A percentile compares a stretch with the other conserved stretches of the same genome.
Conservation (phyloP, 2,888 invertebrate genomes). For the Drosophila subsilvestris region DNA sequence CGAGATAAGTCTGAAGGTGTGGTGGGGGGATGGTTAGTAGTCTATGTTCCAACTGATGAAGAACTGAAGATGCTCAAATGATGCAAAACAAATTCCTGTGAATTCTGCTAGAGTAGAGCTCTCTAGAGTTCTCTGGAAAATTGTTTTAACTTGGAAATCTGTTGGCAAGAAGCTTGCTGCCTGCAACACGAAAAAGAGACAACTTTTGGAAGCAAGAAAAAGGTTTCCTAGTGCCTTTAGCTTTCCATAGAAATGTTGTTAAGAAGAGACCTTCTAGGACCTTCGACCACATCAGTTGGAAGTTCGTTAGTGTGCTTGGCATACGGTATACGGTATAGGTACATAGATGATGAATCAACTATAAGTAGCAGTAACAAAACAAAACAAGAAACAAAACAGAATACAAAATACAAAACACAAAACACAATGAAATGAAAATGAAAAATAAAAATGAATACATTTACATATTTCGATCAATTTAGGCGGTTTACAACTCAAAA, state of each 20-base stretch:
- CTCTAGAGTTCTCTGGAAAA: too few relatives aligned
- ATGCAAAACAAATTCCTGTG: too few relatives aligned
- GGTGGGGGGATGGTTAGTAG: background rate
- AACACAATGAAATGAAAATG: constrained; percentile 14
- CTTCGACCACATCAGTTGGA: too few relatives aligned
- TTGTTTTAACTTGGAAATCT: too few relatives aligned
- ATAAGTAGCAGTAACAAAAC: constrained; percentile 8
- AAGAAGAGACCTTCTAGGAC: too few relatives aligned
- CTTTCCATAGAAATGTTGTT: too few relatives aligned
- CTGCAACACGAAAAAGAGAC: too few relatives aligned
- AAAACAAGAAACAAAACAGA: background rate
- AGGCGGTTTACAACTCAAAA: constrained; percentile 27
- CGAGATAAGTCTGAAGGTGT: constrained; percentile 3
- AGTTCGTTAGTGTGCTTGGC: background rate
- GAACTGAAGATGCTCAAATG: background rate
- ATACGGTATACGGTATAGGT: constrained; percentile 14
- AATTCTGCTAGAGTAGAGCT: too few relatives aligned
- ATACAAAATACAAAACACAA: constrained; percentile 11
- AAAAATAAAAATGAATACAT: constrained; percentile 19
- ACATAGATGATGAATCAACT: background rate
- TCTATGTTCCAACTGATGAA: background rate
- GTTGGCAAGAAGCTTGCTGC: too few relatives aligned
- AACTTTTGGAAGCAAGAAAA: too few relatives aligned
- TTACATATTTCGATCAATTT: constrained; percentile 36
- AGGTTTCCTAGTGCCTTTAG: too few relatives aligned